phyloP scores from a whole-genome alignment of 2,113 vertebrate genomes.

The Lasiurus borealis region DNA sequence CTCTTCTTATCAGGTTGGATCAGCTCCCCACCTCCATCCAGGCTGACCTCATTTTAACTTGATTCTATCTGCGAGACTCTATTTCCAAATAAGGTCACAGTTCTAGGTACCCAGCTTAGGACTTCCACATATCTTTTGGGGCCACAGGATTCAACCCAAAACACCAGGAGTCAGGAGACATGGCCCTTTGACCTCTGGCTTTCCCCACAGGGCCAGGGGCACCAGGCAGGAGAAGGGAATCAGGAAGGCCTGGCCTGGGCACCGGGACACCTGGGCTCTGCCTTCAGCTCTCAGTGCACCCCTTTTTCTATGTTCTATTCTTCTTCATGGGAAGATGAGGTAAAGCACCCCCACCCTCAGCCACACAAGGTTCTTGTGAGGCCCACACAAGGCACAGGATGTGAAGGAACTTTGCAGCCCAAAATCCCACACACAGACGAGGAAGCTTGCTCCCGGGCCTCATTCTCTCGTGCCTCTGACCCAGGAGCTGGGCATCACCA shows the following conservation, averaged over 20 bases:
- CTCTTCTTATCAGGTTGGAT: background rate
- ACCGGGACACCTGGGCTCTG: too few relatives aligned
- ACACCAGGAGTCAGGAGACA: background rate
- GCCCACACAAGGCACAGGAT: background rate
- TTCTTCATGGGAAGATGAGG: background rate
- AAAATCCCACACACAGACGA: fast-evolving
- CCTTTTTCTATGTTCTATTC: background rate
- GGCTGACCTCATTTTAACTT: background rate
- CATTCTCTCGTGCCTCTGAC: background rate
- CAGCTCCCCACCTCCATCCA: background rate
- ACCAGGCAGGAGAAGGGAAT: background rate
- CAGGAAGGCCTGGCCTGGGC: background rate
- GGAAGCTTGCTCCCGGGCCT: background rate
- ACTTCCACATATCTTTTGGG: background rate
- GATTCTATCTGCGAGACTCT: background rate
- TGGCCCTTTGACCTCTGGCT: background rate
- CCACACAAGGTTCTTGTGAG: background rate
- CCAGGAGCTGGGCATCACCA: background rate
- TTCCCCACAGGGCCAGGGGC: background rate
- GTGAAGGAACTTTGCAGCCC: background rate
- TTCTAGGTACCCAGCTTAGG: background rate
- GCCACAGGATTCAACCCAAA: background rate
- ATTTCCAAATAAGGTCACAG: slow-evolving; percentile 7
- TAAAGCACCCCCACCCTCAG: background rate
- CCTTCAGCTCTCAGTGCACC: background rate